Evolutionary conservation across 2,113 vertebrate species (phyloP), one percentile per base, ranked within the genome.

Genomic region (Esox niger): DNA sequence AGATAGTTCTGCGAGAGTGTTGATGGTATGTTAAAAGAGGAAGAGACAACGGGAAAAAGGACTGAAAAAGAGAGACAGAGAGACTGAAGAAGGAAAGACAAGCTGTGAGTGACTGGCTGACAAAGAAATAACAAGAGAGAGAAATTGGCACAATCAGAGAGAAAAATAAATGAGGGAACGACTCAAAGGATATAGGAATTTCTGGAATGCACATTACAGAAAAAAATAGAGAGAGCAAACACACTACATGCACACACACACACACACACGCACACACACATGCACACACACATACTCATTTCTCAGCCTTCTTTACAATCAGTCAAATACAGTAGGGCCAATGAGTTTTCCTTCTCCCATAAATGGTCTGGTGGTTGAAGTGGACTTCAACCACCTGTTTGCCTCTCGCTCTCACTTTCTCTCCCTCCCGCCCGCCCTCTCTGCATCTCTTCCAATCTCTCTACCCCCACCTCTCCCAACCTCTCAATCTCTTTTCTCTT

Each of bases 141-240:
- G 23, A 64, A 2, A 38, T 35, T 13, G 33, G 33, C 13, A 21
- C 25, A 20, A 27, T 17, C 38, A 57, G 56, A 74, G 47, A 52
- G 32, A 67, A 62, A 55, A 29, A 58, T 64, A 64, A 49, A 76
- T 1, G 47, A 81, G 66, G 75, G 73, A 80, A 75, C 83, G 75
- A 82, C 79, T 75, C 63, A 4, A 63, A 77, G 71, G 64, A n/a
- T 66, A 20, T 64, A 83, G 80, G 56, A 68, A 88, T 86, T 74
- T 68, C 68, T 56, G 84, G 76, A 79, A 88, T 87, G 84, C 70
- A 74, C 63, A 74, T 79, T 82, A 78, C 78, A 76, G 68, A 76
- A 70, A 69, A 78, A 83, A 70, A 30, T 43, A 71, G 26, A 33
- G 56, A 60, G 55, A 6, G 26, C 15, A 58, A 2, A 57, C 25